These are phyloP conservation scores for Anolis carolinensis DNA, from an alignment of 2,113 vertebrate species.

Conservation along the genomic window DNA sequence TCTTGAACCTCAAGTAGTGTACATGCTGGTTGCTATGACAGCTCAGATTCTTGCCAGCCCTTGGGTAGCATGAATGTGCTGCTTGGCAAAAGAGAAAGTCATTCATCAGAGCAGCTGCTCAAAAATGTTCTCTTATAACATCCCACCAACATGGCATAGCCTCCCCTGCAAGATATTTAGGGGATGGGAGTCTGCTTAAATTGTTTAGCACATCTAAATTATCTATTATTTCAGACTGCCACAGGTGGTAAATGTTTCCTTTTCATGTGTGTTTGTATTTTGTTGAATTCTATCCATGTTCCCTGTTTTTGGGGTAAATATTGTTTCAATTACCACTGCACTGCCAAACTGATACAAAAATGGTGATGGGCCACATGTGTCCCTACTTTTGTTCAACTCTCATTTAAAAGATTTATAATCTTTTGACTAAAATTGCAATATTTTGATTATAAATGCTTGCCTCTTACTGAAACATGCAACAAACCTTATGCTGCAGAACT, in stretches of 20 bases:
- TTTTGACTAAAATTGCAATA: too few relatives aligned
- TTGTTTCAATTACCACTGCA: too few relatives aligned
- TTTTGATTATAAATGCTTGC: too few relatives aligned
- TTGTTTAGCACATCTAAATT: neutral
- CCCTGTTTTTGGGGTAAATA: too few relatives aligned
- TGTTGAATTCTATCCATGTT: too few relatives aligned
- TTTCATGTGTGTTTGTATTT: neutral
- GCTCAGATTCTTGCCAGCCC: constrained; percentile 17
- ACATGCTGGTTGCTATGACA: constrained; percentile 61
- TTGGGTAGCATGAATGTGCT: constrained; percentile 15
- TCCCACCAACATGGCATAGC: constrained; percentile 31
- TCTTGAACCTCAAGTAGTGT: constrained; percentile 42
- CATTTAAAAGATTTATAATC: too few relatives aligned
- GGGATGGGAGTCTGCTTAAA: constrained; percentile 21
- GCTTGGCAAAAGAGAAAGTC: constrained; percentile 11
- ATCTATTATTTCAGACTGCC: neutral
- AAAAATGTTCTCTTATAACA: constrained; percentile 18
- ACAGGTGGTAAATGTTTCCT: neutral
- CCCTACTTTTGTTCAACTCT: too few relatives aligned
- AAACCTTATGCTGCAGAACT: neutral
- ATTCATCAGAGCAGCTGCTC: constrained; percentile 40
- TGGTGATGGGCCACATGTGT: too few relatives aligned
- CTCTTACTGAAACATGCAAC: neutral
- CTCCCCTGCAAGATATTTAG: constrained; percentile 15
- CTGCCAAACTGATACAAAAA: too few relatives aligned